Percentiles rank a stretch among this genome's conserved stretches.
phyloP scores from a whole-genome alignment of 2,888 invertebrate species.

The Sarcophaga carnaria region DNA sequence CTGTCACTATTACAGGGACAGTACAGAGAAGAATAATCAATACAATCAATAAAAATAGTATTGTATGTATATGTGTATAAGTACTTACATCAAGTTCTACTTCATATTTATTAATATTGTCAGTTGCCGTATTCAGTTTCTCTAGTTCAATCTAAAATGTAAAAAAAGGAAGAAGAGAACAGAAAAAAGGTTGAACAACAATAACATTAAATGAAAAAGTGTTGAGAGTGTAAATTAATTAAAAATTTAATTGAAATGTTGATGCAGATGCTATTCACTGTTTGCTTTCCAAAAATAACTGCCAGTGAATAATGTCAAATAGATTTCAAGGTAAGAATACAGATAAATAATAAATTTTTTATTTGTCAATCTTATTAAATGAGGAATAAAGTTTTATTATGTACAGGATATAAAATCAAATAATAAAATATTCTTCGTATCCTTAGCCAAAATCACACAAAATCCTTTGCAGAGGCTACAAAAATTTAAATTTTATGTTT shows the following conservation, averaged over 20 bases:
- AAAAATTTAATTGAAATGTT: conserved; percentile 23
- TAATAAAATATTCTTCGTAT: no score
- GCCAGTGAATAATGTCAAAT: background rate
- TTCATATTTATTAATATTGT: conserved; percentile 95
- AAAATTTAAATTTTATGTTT: no score
- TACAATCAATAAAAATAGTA: background rate
- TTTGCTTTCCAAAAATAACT: conserved; percentile 11
- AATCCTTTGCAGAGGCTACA: no score
- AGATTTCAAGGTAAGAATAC: conserved; percentile 12
- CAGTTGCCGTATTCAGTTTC: conserved; percentile 93
- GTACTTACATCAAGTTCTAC: conserved; percentile 90
- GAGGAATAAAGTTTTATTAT: no score
- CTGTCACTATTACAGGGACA: background rate
- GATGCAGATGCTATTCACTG: background rate
- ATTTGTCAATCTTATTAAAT: no score
- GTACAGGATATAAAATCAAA: no score
- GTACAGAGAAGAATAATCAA: background rate
- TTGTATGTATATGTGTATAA: conserved; percentile 14
- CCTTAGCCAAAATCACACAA: no score
- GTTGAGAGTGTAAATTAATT: conserved; percentile 1
- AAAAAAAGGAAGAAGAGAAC: conserved; percentile 43
- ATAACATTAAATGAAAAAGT: no score
- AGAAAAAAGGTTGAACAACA: conserved; percentile 16
- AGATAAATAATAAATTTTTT: no score
- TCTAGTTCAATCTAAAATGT: conserved; percentile 89